Percentiles rank a stretch among this genome's conserved stretches.
phyloP scores from a whole-genome alignment of 2,113 vertebrate species.

The Erinaceus europaeus region DNA sequence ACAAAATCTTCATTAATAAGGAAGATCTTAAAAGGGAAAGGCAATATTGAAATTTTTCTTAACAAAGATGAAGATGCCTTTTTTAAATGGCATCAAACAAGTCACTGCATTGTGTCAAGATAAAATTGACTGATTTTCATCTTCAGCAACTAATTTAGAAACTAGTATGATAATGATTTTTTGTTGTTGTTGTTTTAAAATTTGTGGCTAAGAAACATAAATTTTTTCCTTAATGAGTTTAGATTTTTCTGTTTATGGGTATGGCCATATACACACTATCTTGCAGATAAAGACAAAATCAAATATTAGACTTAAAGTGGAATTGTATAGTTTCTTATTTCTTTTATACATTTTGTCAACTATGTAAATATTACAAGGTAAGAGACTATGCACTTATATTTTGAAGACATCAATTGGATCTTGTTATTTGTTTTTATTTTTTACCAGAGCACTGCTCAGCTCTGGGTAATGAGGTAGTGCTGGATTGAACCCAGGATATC shows the following conservation, averaged over 20 bases:
- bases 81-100: conserved; percentile 24
- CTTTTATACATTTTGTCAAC: conserved; percentile 12
- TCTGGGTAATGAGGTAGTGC: too few relatives aligned
- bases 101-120: not conserved
- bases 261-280: not conserved
- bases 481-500: too few relatives aligned
- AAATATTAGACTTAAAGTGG: conserved; percentile 23
- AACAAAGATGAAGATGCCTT: conserved; percentile 33
- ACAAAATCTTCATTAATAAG: conserved; percentile 3
- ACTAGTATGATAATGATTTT: not conserved
- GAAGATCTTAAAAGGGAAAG: conserved; percentile 40
- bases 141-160: conserved; percentile 26
- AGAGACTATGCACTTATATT: not conserved
- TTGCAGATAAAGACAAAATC: not conserved
- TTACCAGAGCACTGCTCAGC: too few relatives aligned
- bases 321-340: conserved; percentile 2
- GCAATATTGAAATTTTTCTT: conserved; percentile 13
- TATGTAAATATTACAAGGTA: not conserved
- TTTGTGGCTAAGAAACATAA: too few relatives aligned
- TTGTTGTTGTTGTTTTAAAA: not conserved
- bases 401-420: not conserved
- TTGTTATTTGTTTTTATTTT: too few relatives aligned
- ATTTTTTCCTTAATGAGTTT: not conserved
- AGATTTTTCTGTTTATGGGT: conserved; percentile 27
- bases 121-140: conserved; percentile 41